phyloP scores from a whole-genome alignment of 2,888 invertebrate genomes.

The Erebia ligea region DNA sequence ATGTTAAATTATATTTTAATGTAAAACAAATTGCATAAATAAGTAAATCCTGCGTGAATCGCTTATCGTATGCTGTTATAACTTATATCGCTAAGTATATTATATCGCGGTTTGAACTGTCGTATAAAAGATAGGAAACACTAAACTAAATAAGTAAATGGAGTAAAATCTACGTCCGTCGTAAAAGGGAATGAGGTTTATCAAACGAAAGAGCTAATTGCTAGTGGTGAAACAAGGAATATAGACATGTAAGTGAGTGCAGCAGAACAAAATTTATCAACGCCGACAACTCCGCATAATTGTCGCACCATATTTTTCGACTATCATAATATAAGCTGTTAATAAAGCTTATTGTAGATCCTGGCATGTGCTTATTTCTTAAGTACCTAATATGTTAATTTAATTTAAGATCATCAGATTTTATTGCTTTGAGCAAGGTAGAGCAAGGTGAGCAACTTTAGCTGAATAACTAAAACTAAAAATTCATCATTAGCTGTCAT shows the following conservation, averaged over 20 bases:
- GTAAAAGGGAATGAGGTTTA: not conserved
- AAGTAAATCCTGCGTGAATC: too few relatives aligned
- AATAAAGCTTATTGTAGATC: slow-evolving; percentile 26
- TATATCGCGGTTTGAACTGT: too few relatives aligned
- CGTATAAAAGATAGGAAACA: not conserved
- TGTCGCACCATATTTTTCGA: slow-evolving; percentile 26
- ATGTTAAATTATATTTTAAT: too few relatives aligned
- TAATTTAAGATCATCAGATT: slow-evolving; percentile 13
- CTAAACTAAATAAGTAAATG: not conserved
- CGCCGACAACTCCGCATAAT: slow-evolving; percentile 35
- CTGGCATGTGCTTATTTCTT: slow-evolving; percentile 15
- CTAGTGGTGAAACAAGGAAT: slow-evolving; percentile 32
- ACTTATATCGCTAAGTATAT: too few relatives aligned
- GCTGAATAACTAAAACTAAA: not conserved
- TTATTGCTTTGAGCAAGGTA: not conserved
- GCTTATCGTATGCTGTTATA: too few relatives aligned
- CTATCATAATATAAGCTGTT: slow-evolving; percentile 3
- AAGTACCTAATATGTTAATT: slow-evolving; percentile 8
- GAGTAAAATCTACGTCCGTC: not conserved
- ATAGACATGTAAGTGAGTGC: slow-evolving; percentile 35
- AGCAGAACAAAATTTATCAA: slow-evolving; percentile 41
- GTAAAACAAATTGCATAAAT: too few relatives aligned
- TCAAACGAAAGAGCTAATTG: slow-evolving; percentile 24
- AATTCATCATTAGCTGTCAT: not conserved
- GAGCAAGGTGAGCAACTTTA: not conserved